Conservation (phyloP, 2,888 invertebrate genomes). For the Trichogramma evanescens region DNA sequence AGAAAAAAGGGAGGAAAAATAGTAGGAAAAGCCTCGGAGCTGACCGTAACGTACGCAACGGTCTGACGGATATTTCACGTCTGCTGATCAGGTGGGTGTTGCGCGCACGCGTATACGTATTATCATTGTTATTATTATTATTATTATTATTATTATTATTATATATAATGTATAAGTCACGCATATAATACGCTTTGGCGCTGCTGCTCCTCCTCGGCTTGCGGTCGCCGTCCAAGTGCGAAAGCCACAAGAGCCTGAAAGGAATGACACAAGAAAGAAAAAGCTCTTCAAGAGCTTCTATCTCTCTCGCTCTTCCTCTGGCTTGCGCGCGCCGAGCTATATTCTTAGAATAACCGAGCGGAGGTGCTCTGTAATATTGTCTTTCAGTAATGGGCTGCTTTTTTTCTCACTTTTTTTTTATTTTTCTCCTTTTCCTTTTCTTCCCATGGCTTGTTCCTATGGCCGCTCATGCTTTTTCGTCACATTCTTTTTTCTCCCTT, state of each 20-base stretch:
- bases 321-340: constrained; percentile 5
- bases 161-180: too few relatives aligned
- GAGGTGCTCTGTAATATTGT: constrained; percentile 18
- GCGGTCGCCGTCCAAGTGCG: constrained; percentile 1
- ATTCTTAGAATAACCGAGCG: constrained; percentile 19
- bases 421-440: constrained; percentile 2
- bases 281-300: constrained; percentile 4
- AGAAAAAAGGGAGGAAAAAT: background rate
- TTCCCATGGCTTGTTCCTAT: background rate
- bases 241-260: constrained; percentile 1
- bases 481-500: background rate
- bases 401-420: background rate
- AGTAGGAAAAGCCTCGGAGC: background rate
- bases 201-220: background rate
- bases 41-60: background rate
- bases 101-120: too few relatives aligned
- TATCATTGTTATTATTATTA: too few relatives aligned
- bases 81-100: background rate
- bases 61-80: constrained; percentile 7
- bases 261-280: constrained; percentile 8
- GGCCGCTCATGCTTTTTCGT: background rate
- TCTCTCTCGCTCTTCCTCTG: background rate
- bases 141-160: too few relatives aligned
- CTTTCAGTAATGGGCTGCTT: constrained; percentile 20
- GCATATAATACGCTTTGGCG: too few relatives aligned